Evolutionary conservation across 2,888 invertebrate species (phyloP).

Genomic region (Pandemis corylana): DNA sequence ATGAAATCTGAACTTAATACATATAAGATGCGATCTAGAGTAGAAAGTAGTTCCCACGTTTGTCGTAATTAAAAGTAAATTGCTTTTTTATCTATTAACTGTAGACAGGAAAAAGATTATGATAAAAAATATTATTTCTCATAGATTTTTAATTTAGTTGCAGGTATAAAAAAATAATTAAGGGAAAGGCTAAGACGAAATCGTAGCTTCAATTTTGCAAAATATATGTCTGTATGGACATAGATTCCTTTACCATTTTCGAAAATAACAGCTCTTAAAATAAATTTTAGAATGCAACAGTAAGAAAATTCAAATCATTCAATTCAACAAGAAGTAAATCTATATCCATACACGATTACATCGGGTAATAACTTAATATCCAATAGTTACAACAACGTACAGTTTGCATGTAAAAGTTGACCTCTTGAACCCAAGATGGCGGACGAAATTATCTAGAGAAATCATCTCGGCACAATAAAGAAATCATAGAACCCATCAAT

Average conservation of each 20-base stretch:
- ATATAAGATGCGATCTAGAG: conserved; percentile 17
- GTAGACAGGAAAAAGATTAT: conserved; percentile 12
- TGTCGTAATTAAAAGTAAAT: conserved; percentile 17
- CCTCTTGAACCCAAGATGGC: conserved; percentile 17
- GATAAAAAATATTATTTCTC: background rate
- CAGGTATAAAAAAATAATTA: no score
- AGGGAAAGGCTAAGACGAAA: background rate
- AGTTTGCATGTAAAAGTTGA: conserved; percentile 18
- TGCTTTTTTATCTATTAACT: conserved; percentile 20
- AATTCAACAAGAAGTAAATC: background rate
- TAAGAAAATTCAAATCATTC: background rate
- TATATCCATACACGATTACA: background rate
- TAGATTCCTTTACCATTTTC: background rate
- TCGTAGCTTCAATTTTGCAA: background rate
- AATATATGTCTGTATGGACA: background rate
- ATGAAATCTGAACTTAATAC: conserved; percentile 19
- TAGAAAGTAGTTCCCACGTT: conserved; percentile 31
- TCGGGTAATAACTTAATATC: background rate
- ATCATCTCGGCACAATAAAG: conserved; percentile 38
- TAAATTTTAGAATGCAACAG: background rate
- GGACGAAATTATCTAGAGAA: conserved; percentile 30
- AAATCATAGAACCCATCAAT: conserved; percentile 45
- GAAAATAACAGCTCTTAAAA: background rate
- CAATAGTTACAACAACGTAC: background rate
- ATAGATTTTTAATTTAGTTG: background rate